Percentiles rank a stretch among this genome's conserved stretches.
phyloP scores from a whole-genome alignment of 2,797 vertebrate genomes.

The Apogon talboti region DNA sequence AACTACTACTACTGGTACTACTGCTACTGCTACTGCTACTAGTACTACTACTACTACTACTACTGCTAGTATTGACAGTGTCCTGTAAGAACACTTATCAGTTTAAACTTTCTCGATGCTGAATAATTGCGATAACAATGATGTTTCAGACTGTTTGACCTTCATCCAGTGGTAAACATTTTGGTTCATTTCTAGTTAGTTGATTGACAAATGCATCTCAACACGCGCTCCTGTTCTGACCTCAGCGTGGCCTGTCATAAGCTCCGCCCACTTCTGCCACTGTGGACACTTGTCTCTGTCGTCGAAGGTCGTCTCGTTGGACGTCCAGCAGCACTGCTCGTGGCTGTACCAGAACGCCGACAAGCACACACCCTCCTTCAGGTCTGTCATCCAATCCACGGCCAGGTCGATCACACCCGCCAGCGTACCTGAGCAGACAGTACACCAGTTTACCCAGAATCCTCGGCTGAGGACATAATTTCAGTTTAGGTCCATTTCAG shows the following conservation, averaged over 20 bases:
- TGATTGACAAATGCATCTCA: no score
- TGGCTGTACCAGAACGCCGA: conserved; percentile 97
- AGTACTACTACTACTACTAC: no score
- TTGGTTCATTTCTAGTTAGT: no score
- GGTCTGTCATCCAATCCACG: conserved; percentile 98
- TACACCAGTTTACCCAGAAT: no score
- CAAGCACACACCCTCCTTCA: conserved; percentile 96
- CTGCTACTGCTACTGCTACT: no score
- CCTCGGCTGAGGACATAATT: neutral
- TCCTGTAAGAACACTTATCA: no score
- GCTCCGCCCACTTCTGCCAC: conserved; percentile 98
- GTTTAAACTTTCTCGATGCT: neutral
- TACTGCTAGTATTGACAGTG: no score
- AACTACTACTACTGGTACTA: no score
- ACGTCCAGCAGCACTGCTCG: conserved; percentile 98
- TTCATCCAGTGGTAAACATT: no score
- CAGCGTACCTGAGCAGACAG: conserved; percentile 86
- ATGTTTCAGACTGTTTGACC: no score
- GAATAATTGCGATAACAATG: no score
- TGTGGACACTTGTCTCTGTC: conserved; percentile 96
- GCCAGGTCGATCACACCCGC: conserved; percentile 97
- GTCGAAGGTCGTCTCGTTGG: conserved; percentile 94
- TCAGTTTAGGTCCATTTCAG: no score
- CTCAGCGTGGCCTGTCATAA: conserved; percentile 91
- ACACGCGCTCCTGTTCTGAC: conserved; percentile 64